Base-by-base conservation (phyloP, 2,888 invertebrate genomes). In the Eupithecia vulgata region DNA sequence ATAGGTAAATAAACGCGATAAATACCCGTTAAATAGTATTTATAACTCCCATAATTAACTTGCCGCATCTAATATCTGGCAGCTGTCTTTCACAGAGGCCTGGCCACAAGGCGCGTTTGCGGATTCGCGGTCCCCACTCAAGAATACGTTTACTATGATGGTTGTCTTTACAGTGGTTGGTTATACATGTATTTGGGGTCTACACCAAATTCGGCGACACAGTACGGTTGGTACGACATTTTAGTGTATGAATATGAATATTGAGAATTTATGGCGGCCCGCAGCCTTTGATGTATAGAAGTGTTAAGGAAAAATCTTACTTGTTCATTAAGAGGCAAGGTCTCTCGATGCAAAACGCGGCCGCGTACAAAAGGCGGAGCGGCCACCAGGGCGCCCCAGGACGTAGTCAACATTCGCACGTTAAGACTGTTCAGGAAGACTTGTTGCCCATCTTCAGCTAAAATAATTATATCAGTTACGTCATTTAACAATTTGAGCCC, bases 391-490 rank as follows among this genome's bases (percentile, higher is more conserved):
- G 96, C 95, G 10, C 98, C 98, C 94, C 98, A 99, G 73, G 97
- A 97, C 73, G 96, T 96, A 84, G 97, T 97, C 82, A 99, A 90
- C 96, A 99, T 97, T 75, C 97, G 97, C 12, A 98, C 97, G 89
- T 99, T 99, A 82, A 99, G 91, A 17, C 98, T 97, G 90, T 99
- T 97, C 76, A 99, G 93, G 90, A 98, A 99, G 71, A 99, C 96
- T 88, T 98, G 97, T 89, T 99, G 99, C 0, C 99, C 99, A 89
- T 98, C 98, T 62, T 95, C 95, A 79, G 98, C 98, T 97, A 34
- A 57, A 34, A 57, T 45, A 15, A 61, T 34, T 61, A 45, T 17
- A 30, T 25, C 5, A 61, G 7, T 61, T 17, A 61, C 52, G 12
- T 25, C 5, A 57, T 52, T 52, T 17, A 17, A 2, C 1, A 21